phyloP scores from a whole-genome alignment of 2,888 invertebrate genomes.

The Athrips mouffetella region DNA sequence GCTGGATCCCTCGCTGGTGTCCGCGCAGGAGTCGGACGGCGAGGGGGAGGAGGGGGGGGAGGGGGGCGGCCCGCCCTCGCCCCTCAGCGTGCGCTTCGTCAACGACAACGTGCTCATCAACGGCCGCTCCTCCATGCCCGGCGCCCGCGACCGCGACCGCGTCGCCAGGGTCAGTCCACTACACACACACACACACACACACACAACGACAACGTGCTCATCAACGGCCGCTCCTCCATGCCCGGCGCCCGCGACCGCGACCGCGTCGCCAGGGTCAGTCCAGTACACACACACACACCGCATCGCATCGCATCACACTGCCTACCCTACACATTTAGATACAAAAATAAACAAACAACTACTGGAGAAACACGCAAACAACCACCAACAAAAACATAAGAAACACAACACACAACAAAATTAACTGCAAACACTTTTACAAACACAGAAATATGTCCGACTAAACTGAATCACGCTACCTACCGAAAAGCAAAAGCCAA shows the following conservation, averaged over 20 bases:
- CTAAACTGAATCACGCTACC: too few species aligned
- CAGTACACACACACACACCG: not conserved
- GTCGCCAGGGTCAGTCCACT: constrained; percentile 75
- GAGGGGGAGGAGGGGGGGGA: constrained; percentile 42
- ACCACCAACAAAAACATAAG: too few species aligned
- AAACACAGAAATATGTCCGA: too few species aligned
- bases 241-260: constrained; percentile 75
- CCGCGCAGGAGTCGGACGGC: constrained; percentile 65
- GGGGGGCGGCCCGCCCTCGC: constrained; percentile 87
- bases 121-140: constrained; percentile 89
- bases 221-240: constrained; percentile 92
- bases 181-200: not conserved
- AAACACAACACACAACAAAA: too few species aligned
- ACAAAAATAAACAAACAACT: too few species aligned
- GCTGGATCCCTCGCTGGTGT: constrained; percentile 68
- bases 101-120: constrained; percentile 94
- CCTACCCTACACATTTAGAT: not conserved
- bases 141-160: constrained; percentile 66
- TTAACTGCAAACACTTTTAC: too few species aligned
- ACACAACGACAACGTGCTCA: constrained; percentile 94
- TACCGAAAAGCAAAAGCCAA: too few species aligned
- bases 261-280: constrained; percentile 77
- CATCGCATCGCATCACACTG: not conserved
- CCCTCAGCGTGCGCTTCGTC: constrained; percentile 89
- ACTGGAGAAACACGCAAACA: too few species aligned